Evolutionary conservation across 35 echinoderm and acorn worm species (phyloP).

Genomic region (Ptychodera flava): DNA sequence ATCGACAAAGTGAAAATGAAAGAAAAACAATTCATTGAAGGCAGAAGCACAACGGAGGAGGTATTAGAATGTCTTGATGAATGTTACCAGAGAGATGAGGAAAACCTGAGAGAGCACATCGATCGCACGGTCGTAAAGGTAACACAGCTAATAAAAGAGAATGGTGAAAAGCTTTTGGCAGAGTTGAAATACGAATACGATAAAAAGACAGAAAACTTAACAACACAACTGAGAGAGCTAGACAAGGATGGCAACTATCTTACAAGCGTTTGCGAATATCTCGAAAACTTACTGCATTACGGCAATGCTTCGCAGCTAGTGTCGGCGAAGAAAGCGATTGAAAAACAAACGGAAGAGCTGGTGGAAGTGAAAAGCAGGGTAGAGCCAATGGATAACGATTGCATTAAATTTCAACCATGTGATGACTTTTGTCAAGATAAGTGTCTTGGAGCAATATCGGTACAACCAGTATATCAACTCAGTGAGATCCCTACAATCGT

Average conservation of each 20-base stretch:
- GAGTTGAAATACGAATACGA: too few species aligned
- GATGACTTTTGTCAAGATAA: neutral
- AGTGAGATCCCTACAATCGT: neutral
- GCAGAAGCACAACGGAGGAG: neutral
- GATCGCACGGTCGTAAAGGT: neutral
- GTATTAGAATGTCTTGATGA: neutral
- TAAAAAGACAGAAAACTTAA: neutral
- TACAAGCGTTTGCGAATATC: neutral
- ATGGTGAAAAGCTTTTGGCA: neutral
- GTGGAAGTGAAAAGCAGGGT: neutral
- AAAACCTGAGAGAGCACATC: neutral
- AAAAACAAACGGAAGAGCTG: neutral
- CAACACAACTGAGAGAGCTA: neutral
- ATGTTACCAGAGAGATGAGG: neutral
- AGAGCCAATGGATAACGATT: neutral
- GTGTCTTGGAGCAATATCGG: neutral
- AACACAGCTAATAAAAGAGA: neutral
- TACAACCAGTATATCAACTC: neutral
- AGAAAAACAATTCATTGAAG: neutral
- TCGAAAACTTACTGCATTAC: neutral
- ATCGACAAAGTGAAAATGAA: neutral
- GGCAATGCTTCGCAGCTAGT: neutral
- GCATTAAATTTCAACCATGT: neutral
- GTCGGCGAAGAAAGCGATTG: neutral
- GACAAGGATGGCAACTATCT: neutral